Evolutionary conservation across 1,140 invertebrate species (phyloP), one percentile per base, ranked within the genome.

Genomic region (Cataglyphis hispanica): DNA sequence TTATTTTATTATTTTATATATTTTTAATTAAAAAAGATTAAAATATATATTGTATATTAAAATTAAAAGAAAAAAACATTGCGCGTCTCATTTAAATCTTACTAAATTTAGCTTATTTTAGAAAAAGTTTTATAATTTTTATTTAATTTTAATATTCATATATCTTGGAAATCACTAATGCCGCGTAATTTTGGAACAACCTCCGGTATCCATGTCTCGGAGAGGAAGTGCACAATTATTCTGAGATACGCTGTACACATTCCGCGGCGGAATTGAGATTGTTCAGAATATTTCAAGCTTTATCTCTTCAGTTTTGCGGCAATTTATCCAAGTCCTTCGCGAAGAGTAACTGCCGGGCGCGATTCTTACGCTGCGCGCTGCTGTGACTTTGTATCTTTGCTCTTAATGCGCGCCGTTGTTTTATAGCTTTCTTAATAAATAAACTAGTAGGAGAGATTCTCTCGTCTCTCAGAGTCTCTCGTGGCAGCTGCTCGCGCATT

Each of bases 211-310:
- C 25, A 37, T 19, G 25, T 25, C 37, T 60, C 37, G 19, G n/a
- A 40, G 50, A 58, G 53, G 53, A 72, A 72, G 67, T 83, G 78
- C 78, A 50, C 46, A 74, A 83, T 83, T 74, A 83, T 83, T 83
- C 78, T 74, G 67, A 72, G 67, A 83, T 74, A 72, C 13, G 37
- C 67, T 74, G 37, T 72, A 69, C 53, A 83, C 25, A 81, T 83
- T 74, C 67, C 53, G 67, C 78, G 67, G 53, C 67, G 67, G 78
- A 83, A 83, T 83, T 83, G 67, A 83, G 67, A 83, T 74, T 83
- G 78, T 83, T 53, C 67, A 74, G 78, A 72, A 83, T 81, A 81
- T 83, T 83, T 83, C 78, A 83, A 61, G 67, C 53, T 83, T 83
- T 83, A 83, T 83, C 67, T 83, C 67, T 83, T 53, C 25, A 83